A percentile compares a stretch with the other conserved stretches of the same genome.
phyloP scores from a whole-genome alignment of 1,140 invertebrate species.

The Lethocerus indicus region DNA sequence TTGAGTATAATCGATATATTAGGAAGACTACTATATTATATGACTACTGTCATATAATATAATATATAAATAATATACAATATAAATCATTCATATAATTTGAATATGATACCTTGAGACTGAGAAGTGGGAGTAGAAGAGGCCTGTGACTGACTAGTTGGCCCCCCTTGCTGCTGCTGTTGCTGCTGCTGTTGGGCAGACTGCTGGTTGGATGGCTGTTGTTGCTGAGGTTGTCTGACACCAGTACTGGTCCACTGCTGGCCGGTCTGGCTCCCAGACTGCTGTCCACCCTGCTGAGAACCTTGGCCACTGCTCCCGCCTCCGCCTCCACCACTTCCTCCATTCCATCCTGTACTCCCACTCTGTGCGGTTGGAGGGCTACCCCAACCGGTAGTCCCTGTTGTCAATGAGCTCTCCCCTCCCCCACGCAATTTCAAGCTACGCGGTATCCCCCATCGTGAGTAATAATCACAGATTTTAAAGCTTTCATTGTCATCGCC shows the following conservation, averaged over 20 bases:
- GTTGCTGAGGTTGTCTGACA: conserved; percentile 20
- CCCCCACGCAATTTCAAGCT: conserved; percentile 48
- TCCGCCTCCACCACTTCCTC: conserved; percentile 30
- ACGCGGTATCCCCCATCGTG: conserved; percentile 38
- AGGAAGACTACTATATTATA: too few species aligned
- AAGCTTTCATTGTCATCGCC: conserved; percentile 15
- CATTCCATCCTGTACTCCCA: conserved; percentile 22
- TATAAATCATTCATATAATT: too few species aligned
- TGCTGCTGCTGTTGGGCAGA: conserved; percentile 23
- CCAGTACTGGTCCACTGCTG: conserved; percentile 14
- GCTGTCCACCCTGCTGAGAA: neutral
- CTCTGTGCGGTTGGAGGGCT: conserved; percentile 38
- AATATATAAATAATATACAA: too few species aligned
- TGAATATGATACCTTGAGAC: too few species aligned
- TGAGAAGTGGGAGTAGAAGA: conserved; percentile 15
- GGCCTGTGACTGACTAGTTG: conserved; percentile 18
- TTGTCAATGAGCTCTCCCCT: conserved; percentile 59
- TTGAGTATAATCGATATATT: too few species aligned
- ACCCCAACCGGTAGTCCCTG: conserved; percentile 52
- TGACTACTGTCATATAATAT: too few species aligned
- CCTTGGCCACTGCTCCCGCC: conserved; percentile 15
- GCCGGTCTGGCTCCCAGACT: conserved; percentile 14
- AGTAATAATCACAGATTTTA: conserved; percentile 19
- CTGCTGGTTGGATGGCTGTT: conserved; percentile 21
- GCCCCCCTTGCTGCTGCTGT: conserved; percentile 12